Conservation (phyloP, 2,888 invertebrate genomes). For the Cephus sareptanus region DNA sequence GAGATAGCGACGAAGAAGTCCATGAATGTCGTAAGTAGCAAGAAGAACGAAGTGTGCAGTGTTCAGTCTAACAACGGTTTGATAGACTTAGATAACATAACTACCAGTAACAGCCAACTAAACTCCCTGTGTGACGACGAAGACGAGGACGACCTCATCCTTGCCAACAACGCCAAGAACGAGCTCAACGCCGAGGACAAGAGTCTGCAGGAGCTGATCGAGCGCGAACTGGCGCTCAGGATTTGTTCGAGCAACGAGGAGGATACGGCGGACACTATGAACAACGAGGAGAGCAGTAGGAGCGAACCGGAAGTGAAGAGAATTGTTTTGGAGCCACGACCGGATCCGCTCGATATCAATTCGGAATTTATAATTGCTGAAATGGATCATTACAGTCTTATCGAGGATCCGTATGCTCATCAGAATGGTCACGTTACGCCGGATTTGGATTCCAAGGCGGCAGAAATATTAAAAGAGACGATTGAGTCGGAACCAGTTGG, state of each 20-base stretch:
- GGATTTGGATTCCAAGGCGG: slow-evolving; percentile 18
- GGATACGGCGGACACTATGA: slow-evolving; percentile 19
- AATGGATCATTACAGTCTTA: slow-evolving; percentile 48
- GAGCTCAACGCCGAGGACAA: slow-evolving; percentile 58
- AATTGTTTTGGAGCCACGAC: slow-evolving; percentile 47
- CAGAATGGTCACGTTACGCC: slow-evolving; percentile 50
- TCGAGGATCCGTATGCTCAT: slow-evolving; percentile 49
- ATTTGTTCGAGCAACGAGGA: slow-evolving; percentile 50
- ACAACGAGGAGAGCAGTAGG: slow-evolving; percentile 25
- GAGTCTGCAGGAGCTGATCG: slow-evolving; percentile 61
- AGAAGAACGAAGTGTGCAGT: slow-evolving; percentile 60
- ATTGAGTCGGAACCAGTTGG: slow-evolving; percentile 14
- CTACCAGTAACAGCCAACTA: slow-evolving; percentile 62
- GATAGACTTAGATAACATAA: slow-evolving; percentile 62
- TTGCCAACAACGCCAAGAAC: slow-evolving; percentile 55
- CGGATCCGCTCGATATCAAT: slow-evolving; percentile 43
- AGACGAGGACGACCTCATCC: slow-evolving; percentile 56
- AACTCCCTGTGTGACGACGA: slow-evolving; percentile 57
- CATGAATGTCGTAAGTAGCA: slow-evolving; percentile 62
- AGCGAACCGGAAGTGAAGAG: slow-evolving; percentile 44
- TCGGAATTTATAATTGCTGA: slow-evolving; percentile 56
- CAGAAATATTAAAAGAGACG: slow-evolving; percentile 4
- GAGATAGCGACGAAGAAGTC: slow-evolving; percentile 63
- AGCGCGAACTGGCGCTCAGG: slow-evolving; percentile 59
- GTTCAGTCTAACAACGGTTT: slow-evolving; percentile 65